Base-by-base conservation (phyloP, 2,113 vertebrate species). In the Crotalus viridis region DNA sequence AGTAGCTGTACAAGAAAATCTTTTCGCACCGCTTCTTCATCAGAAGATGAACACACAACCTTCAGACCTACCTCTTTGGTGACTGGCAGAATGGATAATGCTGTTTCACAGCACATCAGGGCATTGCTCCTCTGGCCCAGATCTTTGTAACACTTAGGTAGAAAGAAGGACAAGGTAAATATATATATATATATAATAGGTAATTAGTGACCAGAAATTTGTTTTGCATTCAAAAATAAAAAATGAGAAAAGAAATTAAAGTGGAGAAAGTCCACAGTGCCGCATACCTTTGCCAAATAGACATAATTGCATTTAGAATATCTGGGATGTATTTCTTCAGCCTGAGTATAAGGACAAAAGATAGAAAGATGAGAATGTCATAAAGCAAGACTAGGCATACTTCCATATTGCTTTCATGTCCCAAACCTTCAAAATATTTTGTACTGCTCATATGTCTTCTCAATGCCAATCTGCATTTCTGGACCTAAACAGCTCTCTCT, bases 231-330 rank as follows among this genome's bases (percentile, higher is more conserved):
- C 39, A 55, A 88, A 54, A 24, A 87, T 3, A 51, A 17, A 81
- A 81, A 13, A 39, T 28, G 57, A 74, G 24, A 74, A 85, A 93
- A 94, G 94, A 52, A 90, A 92, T 9, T 54, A 4, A 81, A 81
- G 33, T 39, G 5, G 69, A 81, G 69, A 81, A 81, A 43, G 33
- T 22, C 17, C 1, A 5, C 19, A 21, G 0, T 94, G 69, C 89
- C 90, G 10, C 94, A 97, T 98, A 99, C 99, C 99, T 99, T 99
- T 95, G 98, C 98, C 94, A 99, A 97, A 97, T 98, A 99, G 89
- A 99, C 97, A 92, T 98, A 99, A 97, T 99, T 99, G 94, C 93
- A 96, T 97, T 99, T 98, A 85, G 99, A 99, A 97, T 99, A 99
- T 92, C 98, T 97, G 59, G 98, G 98, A 21, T 94, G 96, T 94